phyloP scores from a whole-genome alignment of 1,140 invertebrate genomes.

The Drosophila busckii region DNA sequence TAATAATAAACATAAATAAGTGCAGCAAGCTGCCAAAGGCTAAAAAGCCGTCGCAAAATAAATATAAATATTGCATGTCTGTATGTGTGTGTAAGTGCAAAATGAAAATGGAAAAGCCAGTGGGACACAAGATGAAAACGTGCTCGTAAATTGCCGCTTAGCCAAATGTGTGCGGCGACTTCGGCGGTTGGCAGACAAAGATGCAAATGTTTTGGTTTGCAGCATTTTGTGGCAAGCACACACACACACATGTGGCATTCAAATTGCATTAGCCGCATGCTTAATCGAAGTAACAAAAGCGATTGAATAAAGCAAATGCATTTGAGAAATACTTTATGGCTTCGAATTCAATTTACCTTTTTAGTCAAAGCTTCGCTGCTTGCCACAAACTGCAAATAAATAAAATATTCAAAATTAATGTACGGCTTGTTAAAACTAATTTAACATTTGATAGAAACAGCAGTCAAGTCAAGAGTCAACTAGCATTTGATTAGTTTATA shows the following conservation, averaged over 20 bases:
- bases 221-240: no score
- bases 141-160: slow-evolving; percentile 33
- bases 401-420: no score
- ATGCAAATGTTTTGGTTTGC: slow-evolving; percentile 1
- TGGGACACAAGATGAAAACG: slow-evolving; percentile 22
- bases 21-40: slow-evolving; percentile 7
- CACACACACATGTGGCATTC: slow-evolving; percentile 10
- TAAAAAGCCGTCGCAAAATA: slow-evolving; percentile 38
- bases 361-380: no score
- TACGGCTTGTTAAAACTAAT: no score
- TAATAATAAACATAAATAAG: slow-evolving; percentile 61
- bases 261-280: slow-evolving; percentile 52
- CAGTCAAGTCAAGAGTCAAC: no score
- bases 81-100: no score
- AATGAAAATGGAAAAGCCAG: slow-evolving; percentile 55
- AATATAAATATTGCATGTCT: no score
- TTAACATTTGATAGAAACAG: no score
- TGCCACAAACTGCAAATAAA: no score
- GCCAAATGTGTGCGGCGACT: slow-evolving; percentile 64
- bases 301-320: slow-evolving; percentile 8
- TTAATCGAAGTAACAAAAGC: slow-evolving; percentile 25
- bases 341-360: slow-evolving; percentile 6
- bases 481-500: no score
- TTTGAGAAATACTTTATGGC: not conserved
- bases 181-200: no score